Evolutionary conservation across 1,140 invertebrate genomes (phyloP).

Genomic region (Brachystomella parvula): DNA sequence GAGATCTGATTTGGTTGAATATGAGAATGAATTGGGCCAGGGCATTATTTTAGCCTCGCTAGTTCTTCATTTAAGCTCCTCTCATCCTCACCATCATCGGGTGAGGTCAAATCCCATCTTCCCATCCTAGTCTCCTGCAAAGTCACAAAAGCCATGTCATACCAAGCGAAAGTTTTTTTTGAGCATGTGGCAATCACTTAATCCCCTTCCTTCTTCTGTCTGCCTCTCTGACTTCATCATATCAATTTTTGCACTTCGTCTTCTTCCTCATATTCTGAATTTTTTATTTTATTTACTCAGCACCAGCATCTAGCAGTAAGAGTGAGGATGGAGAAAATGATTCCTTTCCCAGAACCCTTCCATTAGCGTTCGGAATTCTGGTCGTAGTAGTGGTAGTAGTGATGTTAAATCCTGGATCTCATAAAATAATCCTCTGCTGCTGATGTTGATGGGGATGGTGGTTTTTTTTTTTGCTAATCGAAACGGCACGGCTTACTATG

Average conservation of each 20-base stretch:
- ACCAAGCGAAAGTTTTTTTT: not conserved
- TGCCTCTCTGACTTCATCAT: not conserved
- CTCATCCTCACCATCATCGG: not conserved
- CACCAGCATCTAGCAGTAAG: not conserved
- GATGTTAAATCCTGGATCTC: not conserved
- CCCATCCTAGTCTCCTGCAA: not conserved
- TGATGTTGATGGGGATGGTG: constrained; percentile 1
- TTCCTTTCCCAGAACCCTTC: not conserved
- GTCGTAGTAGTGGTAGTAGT: not conserved
- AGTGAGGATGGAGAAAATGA: not conserved
- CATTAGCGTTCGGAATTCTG: not conserved
- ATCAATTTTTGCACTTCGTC: not conserved
- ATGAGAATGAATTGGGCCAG: too few species aligned
- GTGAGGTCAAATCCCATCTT: constrained; percentile 1
- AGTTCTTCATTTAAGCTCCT: not conserved
- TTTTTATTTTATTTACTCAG: not conserved
- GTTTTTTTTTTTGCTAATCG: not conserved
- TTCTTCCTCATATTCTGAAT: not conserved
- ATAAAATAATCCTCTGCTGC: too few species aligned
- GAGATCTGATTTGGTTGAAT: too few species aligned
- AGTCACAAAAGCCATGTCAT: not conserved
- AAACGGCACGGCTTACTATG: too few species aligned
- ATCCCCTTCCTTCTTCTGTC: not conserved
- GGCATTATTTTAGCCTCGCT: not conserved
- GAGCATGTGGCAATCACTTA: not conserved